Percentiles rank a stretch among this genome's conserved stretches.
Conservation (phyloP, 2,797 vertebrate species). For the Tokudaia muenninki region DNA sequence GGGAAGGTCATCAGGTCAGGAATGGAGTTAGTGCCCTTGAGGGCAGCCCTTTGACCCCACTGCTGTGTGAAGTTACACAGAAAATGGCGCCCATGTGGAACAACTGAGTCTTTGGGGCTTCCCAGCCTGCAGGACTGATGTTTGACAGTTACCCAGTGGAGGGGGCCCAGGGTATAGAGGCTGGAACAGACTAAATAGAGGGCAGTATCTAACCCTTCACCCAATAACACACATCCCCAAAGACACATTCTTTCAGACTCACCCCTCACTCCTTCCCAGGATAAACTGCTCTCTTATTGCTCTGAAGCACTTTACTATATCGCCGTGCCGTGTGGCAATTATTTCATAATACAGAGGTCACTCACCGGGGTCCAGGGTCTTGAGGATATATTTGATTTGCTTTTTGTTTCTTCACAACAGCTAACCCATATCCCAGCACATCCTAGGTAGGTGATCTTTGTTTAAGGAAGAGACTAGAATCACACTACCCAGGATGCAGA, state of each 20-base stretch:
- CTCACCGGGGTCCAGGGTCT: background rate
- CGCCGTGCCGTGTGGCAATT: background rate
- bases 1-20: background rate
- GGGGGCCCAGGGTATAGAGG: background rate
- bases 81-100: too few species aligned
- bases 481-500: too few species aligned
- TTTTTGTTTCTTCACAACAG: background rate
- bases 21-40: background rate
- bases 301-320: background rate
- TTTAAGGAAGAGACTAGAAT: background rate
- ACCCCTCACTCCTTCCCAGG: background rate
- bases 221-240: background rate
- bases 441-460: background rate
- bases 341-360: background rate
- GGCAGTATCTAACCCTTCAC: background rate
- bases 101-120: background rate
- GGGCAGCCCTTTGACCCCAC: background rate
- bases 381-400: background rate
- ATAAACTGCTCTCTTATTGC: background rate
- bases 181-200: background rate
- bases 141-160: background rate
- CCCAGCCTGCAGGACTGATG: background rate
- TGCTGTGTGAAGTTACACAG: background rate
- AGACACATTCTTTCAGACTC: background rate
- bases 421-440: background rate